A percentile compares a stretch with the other conserved stretches of the same genome.
These are phyloP conservation scores for Lumbricus terrestris DNA, from an alignment of 2,888 invertebrate species.

Conservation along the genomic window DNA sequence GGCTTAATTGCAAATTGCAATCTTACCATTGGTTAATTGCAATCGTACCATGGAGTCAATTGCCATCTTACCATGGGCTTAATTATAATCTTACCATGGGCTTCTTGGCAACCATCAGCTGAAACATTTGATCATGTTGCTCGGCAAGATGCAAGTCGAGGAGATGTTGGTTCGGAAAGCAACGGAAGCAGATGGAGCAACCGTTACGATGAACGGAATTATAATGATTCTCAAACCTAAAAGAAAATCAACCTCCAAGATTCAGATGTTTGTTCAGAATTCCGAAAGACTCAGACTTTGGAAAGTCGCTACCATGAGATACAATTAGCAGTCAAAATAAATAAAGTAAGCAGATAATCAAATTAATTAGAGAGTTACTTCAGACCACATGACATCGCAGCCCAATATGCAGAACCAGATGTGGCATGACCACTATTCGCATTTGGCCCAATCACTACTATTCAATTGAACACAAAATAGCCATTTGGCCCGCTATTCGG, in stretches of 20 bases:
- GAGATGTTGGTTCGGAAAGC: neutral
- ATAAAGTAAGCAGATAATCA: no score
- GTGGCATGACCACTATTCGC: no score
- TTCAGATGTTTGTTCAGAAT: neutral
- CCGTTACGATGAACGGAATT: neutral
- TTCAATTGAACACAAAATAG: no score
- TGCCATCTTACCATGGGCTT: neutral
- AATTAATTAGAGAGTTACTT: no score
- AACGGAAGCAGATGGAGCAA: neutral
- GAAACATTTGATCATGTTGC: slow-evolving; percentile 5
- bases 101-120: neutral
- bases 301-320: no score
- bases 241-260: neutral
- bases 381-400: no score
- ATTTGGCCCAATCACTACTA: no score
- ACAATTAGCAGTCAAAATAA: no score
- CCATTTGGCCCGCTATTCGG: no score
- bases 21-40: neutral
- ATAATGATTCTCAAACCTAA: slow-evolving; percentile 4
- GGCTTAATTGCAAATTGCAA: neutral
- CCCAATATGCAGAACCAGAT: no score
- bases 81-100: neutral
- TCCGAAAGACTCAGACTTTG: no score
- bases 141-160: neutral
- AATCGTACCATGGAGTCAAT: neutral